phyloP scores from a whole-genome alignment of 1,140 invertebrate genomes.

The Drosophila sulfurigaster region DNA sequence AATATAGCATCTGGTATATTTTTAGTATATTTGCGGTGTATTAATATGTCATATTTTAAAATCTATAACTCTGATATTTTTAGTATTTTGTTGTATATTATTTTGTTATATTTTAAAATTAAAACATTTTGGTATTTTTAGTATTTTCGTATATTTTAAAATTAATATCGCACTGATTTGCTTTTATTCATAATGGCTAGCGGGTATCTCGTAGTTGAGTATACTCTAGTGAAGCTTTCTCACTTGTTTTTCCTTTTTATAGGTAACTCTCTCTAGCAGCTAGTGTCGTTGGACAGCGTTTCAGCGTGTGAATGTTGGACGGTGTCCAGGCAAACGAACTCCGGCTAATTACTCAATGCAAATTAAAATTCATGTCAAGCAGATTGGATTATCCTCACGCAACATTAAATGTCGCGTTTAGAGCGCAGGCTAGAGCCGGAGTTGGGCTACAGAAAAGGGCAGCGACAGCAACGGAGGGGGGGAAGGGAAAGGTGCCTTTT shows the following conservation, averaged over 20 bases:
- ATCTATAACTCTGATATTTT: too few species aligned
- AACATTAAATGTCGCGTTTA: constrained; percentile 83
- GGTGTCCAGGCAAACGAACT: constrained; percentile 74
- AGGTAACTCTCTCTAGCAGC: background rate
- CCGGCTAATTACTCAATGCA: constrained; percentile 81
- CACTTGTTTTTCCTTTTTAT: background rate
- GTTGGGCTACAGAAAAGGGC: constrained; percentile 37
- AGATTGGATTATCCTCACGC: constrained; percentile 83
- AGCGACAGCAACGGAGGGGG: constrained; percentile 1
- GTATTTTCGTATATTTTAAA: too few species aligned
- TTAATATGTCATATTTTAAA: too few species aligned
- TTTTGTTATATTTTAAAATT: too few species aligned
- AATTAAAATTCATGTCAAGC: constrained; percentile 83
- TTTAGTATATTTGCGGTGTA: too few species aligned
- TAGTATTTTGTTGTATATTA: too few species aligned
- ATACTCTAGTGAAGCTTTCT: too few species aligned
- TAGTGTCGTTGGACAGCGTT: background rate
- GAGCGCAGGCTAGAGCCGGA: constrained; percentile 18
- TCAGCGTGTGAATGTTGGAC: constrained; percentile 11
- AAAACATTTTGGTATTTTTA: too few species aligned
- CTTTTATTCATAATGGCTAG: too few species aligned
- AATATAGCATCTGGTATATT: too few species aligned
- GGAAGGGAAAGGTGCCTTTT: constrained; percentile 45
- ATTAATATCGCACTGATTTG: too few species aligned
- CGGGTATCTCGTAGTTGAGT: too few species aligned